Evolutionary conservation across 2,797 vertebrate species (phyloP), one percentile per base, ranked within the genome.

Genomic region (Margarornis squamiger): DNA sequence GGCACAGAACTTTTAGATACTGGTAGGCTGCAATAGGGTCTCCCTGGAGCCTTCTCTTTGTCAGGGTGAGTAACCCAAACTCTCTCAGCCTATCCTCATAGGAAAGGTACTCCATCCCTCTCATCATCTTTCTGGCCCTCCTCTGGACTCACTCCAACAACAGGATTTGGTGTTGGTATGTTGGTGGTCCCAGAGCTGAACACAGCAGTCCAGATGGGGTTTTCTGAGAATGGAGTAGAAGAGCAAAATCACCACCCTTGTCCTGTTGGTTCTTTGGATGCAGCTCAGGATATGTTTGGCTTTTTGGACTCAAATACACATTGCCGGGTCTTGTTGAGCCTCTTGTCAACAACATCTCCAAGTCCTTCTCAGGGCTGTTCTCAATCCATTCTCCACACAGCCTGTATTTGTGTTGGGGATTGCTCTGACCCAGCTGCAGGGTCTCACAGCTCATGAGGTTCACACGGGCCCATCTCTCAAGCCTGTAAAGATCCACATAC

Each of bases 71-170:
- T 15, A 39, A 13, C 8, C 4, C 29, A 30, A 59, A 12, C 14
- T 54, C 55, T 48, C 58, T 74, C 34, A 67, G 12, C 9, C 12
- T 54, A 6, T 67, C 34, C 27, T 46, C 14, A 6, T 3, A 39
- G 34, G 9, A 58, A 14, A 45, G 16, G 24, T 19, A 8, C 3
- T 74, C 14, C 46, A 71, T 4, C 7, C 49, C 21, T 71, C 57
- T 32, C 6, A 41, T 48, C 14, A 36, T 46, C 26, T 32, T 74
- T 74, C 13, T 0, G 0, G 2, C 9, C 4, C 10, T 32, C 12
- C 5, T 8, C 14, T 27, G 34, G 12, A 30, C 30, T 34, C 29
- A 34, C 3, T 59, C 21, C 29, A 46, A 18, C 29, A 46, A 18
- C 16, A 59, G 21, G 29, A 30, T 29, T 32, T 32, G 52, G 18